Evolutionary conservation across 1,140 invertebrate genomes (phyloP).

Genomic region (Zeugodacus cucurbitae): DNA sequence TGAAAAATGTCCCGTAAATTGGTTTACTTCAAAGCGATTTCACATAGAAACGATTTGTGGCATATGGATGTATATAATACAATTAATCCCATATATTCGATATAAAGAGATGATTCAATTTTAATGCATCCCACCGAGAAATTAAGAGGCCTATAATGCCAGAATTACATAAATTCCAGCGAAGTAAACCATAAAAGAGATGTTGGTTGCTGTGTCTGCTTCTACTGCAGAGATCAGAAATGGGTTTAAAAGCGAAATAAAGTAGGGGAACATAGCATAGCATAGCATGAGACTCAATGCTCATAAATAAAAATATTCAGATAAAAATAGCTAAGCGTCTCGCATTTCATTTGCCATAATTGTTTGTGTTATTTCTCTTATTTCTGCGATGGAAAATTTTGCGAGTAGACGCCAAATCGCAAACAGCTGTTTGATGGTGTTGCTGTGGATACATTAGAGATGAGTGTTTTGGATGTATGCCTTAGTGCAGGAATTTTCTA

Average conservation of each 20-base stretch:
- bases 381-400: neutral
- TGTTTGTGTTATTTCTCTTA: neutral
- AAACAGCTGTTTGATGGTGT: neutral
- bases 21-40: neutral
- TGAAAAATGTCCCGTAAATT: neutral
- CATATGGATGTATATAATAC: too few relatives aligned
- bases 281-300: neutral
- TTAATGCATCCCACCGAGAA: neutral
- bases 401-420: neutral
- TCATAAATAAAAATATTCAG: neutral
- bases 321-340: neutral
- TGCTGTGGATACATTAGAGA: too few relatives aligned
- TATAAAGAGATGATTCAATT: neutral
- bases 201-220: neutral
- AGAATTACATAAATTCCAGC: neutral
- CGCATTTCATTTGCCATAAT: neutral
- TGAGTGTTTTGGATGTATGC: too few relatives aligned
- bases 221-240: neutral
- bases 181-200: neutral
- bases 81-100: neutral
- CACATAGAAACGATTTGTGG: neutral
- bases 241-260: neutral
- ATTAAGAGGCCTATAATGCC: neutral
- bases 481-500: too few relatives aligned
- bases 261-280: neutral